Evolutionary conservation across 2,888 invertebrate genomes (phyloP), one percentile per base, ranked within the genome.

Genomic region (Octodonta nipae): DNA sequence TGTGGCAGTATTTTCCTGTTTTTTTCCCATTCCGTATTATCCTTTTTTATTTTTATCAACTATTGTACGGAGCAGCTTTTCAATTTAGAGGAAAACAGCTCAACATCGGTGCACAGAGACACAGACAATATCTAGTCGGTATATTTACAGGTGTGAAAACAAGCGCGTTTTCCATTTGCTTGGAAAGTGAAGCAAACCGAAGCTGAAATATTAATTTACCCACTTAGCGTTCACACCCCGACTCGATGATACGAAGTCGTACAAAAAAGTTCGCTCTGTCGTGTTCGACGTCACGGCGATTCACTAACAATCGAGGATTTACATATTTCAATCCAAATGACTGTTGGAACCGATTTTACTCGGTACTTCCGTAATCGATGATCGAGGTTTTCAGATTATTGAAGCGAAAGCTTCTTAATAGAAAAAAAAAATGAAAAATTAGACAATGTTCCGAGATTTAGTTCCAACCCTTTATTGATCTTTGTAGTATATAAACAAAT

Each of bases 201-300:
- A 44, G 40, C 41, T 48, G 48, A 49, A 51, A 51, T 52, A 53
- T 54, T 54, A 52, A 53, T 53, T 52, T 50, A 52, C 50, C 49
- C 52, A 51, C 52, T 54, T 52, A 50, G 46, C 47, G 47, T 43
- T 43, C 38, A 41, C 41, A 41, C 11, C n/a, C 22, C n/a, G 22
- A 22, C 11, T 10, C 20, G 20, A 11, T 10, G 22, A 10, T 22
- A 11, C 10, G 4, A 22, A 22, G 26, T 26, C 26, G 13, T 12
- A 12, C 26, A 26, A 22, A 22, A 22, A 22, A n/a, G 22, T 10
- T n/a, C 22, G 22, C n/a, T 11, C 10, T 11, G 10, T 22, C 4
- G 22, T 11, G 2, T 11, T 4, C 22, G 22, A 22, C 22, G 20
- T 7, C 20, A n/a, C n/a, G n/a, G n/a, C n/a, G n/a, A n/a, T n/a